Conservation (phyloP, 2,888 invertebrate genomes). For the Griposia aprilina region DNA sequence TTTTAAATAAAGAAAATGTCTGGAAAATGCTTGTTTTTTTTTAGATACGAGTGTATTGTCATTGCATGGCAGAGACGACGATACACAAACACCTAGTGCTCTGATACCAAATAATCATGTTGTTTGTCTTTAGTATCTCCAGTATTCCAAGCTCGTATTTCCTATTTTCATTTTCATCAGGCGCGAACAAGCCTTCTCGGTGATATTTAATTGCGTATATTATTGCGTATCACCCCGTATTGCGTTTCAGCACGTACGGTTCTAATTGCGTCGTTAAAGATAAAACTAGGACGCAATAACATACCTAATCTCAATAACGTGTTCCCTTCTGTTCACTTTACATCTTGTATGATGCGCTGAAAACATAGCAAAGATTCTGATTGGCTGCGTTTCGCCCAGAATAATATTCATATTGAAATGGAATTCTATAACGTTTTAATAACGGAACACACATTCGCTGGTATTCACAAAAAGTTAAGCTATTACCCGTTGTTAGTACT, state of each 20-base stretch:
- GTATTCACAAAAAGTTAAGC: slow-evolving; percentile 28
- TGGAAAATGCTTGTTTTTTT: no score
- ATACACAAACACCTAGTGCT: not conserved
- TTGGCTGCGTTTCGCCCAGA: slow-evolving; percentile 20
- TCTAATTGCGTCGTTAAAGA: slow-evolving; percentile 59
- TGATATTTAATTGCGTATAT: slow-evolving; percentile 59
- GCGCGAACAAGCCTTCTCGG: slow-evolving; percentile 57
- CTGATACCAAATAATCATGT: not conserved
- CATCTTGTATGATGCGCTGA: slow-evolving; percentile 15
- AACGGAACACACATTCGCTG: slow-evolving; percentile 29
- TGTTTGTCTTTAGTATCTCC: slow-evolving; percentile 17
- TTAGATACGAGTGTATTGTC: no score
- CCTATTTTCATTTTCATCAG: slow-evolving; percentile 52
- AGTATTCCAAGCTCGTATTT: slow-evolving; percentile 31
- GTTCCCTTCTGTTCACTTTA: slow-evolving; percentile 26
- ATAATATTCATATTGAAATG: slow-evolving; percentile 17
- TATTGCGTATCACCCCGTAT: slow-evolving; percentile 61
- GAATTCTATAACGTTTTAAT: slow-evolving; percentile 19
- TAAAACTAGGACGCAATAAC: slow-evolving; percentile 56
- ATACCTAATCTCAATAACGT: slow-evolving; percentile 53
- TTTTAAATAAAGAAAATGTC: no score
- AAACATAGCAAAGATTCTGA: slow-evolving; percentile 30
- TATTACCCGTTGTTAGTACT: slow-evolving; percentile 23
- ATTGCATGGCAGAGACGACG: not conserved
- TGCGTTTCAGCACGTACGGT: slow-evolving; percentile 58